Evolutionary conservation across 2,797 vertebrate genomes (phyloP).

Genomic region (Notamacropus eugenii): DNA sequence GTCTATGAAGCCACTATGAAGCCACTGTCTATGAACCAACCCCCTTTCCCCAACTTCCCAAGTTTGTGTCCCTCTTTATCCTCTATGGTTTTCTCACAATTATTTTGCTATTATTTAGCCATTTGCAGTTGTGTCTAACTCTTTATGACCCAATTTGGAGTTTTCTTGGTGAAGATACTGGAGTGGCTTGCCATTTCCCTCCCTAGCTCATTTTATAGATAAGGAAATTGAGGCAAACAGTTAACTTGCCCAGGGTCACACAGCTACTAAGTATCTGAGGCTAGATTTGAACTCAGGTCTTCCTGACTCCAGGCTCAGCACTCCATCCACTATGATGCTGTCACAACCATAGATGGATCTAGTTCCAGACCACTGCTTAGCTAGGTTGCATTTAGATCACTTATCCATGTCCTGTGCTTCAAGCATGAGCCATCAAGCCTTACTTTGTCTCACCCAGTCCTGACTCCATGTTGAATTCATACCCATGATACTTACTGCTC

Average conservation of each 20-base stretch:
- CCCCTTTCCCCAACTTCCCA: conserved; percentile 3
- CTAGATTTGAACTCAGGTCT: background rate
- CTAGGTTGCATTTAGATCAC: background rate
- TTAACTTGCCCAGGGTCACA: background rate
- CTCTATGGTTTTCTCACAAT: background rate
- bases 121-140: background rate
- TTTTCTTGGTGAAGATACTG: background rate
- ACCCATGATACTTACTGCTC: background rate
- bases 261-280: background rate
- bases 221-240: background rate
- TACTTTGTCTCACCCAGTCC: background rate
- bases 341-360: background rate
- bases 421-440: background rate
- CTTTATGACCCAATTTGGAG: background rate
- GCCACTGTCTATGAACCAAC: background rate
- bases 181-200: background rate
- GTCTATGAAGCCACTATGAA: background rate
- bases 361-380: background rate
- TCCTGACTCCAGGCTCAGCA: background rate
- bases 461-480: background rate
- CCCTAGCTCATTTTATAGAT: background rate
- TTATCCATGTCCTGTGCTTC: background rate
- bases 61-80: background rate
- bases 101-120: background rate
- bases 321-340: background rate